Percentiles rank a stretch among this genome's conserved stretches.
Conservation (phyloP, 92 coral and sea anemone species). For the Zoanthus sansibaricus region DNA sequence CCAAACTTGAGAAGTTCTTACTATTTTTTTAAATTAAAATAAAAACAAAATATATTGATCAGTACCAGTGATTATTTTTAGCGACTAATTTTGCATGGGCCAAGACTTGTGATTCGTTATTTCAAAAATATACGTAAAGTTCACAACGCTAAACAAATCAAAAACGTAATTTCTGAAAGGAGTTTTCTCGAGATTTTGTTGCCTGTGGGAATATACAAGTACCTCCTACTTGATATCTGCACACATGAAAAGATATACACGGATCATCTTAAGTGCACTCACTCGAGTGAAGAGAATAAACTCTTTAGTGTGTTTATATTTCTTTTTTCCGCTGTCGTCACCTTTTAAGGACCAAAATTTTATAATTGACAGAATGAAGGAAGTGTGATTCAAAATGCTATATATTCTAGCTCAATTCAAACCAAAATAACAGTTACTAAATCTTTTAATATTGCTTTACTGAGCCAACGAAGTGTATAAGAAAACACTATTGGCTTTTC, state of each 20-base stretch:
- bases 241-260: background rate
- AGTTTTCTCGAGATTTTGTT: background rate
- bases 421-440: background rate
- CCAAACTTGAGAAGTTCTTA: no score
- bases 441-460: background rate
- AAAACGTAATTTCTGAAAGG: no score
- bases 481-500: background rate
- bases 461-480: background rate
- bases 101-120: no score
- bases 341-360: background rate
- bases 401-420: background rate
- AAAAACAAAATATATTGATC: no score
- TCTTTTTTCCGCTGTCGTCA: constrained; percentile 7
- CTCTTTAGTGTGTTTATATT: background rate
- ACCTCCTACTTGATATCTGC: background rate
- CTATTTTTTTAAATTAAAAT: no score
- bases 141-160: no score
- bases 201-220: background rate
- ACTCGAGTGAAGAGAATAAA: background rate
- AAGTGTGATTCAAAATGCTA: background rate
- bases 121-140: no score
- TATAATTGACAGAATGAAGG: background rate
- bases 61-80: no score
- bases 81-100: no score
- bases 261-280: background rate